Evolutionary conservation across 2,113 vertebrate genomes (phyloP).

Genomic region (Cyanistes caeruleus): DNA sequence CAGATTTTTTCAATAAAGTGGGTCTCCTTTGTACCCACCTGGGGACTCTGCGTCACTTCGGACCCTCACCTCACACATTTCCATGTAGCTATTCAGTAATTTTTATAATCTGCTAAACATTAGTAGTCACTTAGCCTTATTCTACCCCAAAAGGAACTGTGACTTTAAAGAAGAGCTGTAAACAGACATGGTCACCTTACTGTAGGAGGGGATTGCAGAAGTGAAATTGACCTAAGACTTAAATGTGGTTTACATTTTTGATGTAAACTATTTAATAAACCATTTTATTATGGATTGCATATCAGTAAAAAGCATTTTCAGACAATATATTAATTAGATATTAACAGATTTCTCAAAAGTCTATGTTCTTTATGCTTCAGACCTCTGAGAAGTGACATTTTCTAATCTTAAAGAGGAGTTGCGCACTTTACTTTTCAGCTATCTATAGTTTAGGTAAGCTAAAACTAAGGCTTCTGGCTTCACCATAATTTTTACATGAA

Average conservation of each 20-base stretch:
- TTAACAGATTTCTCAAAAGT: not conserved
- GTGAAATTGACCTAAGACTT: not conserved
- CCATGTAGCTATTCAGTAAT: not conserved
- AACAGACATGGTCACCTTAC: not conserved
- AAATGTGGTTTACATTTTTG: not conserved
- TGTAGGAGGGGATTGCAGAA: not conserved
- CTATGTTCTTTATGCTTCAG: not conserved
- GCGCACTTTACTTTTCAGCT: not conserved
- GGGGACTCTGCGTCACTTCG: no score
- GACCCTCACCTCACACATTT: not conserved
- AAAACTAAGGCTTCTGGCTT: not conserved
- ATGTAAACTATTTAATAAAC: no score
- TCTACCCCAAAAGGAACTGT: not conserved
- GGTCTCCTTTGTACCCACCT: not conserved
- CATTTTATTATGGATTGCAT: not conserved
- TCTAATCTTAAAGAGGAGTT: not conserved
- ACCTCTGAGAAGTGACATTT: not conserved
- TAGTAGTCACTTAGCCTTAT: not conserved
- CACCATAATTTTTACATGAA: not conserved
- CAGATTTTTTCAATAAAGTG: fast-evolving
- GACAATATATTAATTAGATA: not conserved
- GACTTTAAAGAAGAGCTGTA: not conserved
- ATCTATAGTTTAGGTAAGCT: not conserved
- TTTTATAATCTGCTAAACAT: not conserved
- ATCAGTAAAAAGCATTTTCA: not conserved